Conservation (phyloP, 1,140 invertebrate species). For the Coelopa frigida region DNA sequence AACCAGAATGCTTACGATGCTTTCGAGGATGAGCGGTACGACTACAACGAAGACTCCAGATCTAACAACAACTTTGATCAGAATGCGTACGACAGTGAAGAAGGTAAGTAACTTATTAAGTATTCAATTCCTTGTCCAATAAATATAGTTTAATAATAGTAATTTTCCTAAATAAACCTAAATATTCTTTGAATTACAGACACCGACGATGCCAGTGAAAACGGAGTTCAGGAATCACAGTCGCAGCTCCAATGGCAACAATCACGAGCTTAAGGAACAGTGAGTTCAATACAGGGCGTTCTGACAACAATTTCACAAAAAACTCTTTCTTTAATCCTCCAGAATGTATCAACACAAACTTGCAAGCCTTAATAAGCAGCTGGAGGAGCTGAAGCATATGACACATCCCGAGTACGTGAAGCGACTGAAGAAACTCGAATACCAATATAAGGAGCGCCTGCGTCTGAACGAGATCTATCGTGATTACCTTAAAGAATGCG, state of each 20-base stretch:
- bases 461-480: constrained; percentile 74
- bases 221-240: constrained; percentile 64
- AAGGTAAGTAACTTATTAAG: constrained; percentile 13
- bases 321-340: constrained; percentile 22
- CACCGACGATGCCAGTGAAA: constrained; percentile 83
- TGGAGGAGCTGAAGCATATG: constrained; percentile 81
- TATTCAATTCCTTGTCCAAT: background rate
- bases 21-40: constrained; percentile 12
- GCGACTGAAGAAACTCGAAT: constrained; percentile 73
- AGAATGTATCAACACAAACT: constrained; percentile 94
- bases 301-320: background rate
- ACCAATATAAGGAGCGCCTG: constrained; percentile 69
- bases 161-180: constrained; percentile 1
- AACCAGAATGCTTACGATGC: too few species aligned
- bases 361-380: constrained; percentile 77
- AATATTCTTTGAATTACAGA: constrained; percentile 54
- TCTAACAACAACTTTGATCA: constrained; percentile 16
- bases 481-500: constrained; percentile 75
- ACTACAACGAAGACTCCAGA: constrained; percentile 16
- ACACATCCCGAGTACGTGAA: constrained; percentile 80
- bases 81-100: constrained; percentile 18
- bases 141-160: background rate
- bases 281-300: constrained; percentile 46
- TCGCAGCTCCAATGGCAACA: constrained; percentile 45
- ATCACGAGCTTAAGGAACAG: constrained; percentile 83